Evolutionary conservation across 2,113 vertebrate species (phyloP).

Genomic region (Sclerurus mexicanus): DNA sequence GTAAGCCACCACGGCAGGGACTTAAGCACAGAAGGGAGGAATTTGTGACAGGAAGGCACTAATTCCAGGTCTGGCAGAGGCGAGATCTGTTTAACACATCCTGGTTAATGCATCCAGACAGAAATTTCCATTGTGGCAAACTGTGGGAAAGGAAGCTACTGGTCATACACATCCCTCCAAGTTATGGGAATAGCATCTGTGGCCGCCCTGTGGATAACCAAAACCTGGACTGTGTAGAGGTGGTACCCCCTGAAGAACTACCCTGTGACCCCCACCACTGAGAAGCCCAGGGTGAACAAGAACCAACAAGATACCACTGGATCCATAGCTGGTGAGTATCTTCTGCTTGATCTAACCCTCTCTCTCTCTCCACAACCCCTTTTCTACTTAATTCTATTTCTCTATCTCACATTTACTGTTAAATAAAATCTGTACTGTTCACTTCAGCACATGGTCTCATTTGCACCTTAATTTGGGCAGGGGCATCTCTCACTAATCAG

Average conservation of each 20-base stretch:
- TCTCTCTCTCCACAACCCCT: not conserved
- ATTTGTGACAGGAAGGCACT: not conserved
- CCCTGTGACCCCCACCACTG: not conserved
- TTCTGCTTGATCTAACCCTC: not conserved
- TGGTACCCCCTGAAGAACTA: not conserved
- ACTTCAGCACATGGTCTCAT: not conserved
- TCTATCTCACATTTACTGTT: not conserved
- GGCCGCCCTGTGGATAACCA: not conserved
- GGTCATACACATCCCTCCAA: not conserved
- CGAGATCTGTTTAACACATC: not conserved
- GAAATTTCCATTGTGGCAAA: not conserved
- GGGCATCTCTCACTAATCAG: not conserved
- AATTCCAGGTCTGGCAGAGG: not conserved
- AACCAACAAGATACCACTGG: not conserved
- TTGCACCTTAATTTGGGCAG: not conserved
- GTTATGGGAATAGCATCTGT: not conserved
- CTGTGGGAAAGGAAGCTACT: not conserved
- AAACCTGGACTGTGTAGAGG: not conserved
- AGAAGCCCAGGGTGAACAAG: not conserved
- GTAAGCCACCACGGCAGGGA: not conserved
- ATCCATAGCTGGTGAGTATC: not conserved
- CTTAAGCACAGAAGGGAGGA: not conserved
- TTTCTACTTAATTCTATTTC: not conserved
- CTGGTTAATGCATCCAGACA: not conserved
- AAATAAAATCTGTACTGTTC: not conserved